A percentile compares a stretch with the other conserved stretches of the same genome.
These are phyloP conservation scores for Neoscelio sp. DNA, from an alignment of 2,888 invertebrate genomes.

Conservation along the genomic window DNA sequence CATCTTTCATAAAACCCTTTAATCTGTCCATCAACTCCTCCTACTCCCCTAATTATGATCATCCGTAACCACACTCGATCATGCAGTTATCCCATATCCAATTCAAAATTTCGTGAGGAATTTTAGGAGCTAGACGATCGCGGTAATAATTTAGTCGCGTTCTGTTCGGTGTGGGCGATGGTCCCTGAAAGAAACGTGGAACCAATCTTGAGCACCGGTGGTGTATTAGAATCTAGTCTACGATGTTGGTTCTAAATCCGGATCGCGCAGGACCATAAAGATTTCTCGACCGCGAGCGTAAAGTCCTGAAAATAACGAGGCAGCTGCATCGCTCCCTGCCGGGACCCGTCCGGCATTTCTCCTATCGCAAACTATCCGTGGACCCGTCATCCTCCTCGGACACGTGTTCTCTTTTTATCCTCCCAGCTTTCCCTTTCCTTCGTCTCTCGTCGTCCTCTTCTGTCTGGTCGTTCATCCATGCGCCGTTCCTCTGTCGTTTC, in stretches of 20 bases:
- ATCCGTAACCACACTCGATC: no score
- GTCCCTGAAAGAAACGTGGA: constrained; percentile 58
- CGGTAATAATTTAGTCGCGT: constrained; percentile 42
- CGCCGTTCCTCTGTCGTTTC: constrained; percentile 60
- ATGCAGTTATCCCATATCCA: no score
- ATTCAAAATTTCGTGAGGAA: constrained; percentile 40
- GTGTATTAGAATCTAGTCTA: constrained; percentile 55
- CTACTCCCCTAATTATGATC: no score
- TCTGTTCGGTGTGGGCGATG: constrained; percentile 54
- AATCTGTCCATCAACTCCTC: no score
- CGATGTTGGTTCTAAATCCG: constrained; percentile 63
- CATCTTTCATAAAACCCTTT: no score
- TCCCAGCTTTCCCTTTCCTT: constrained; percentile 59
- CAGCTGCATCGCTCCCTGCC: constrained; percentile 76
- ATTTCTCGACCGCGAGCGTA: constrained; percentile 67
- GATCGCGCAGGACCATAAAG: constrained; percentile 64
- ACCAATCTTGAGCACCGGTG: constrained; percentile 47
- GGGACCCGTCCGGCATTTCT: constrained; percentile 68
- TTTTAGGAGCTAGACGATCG: constrained; percentile 8
- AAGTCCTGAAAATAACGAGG: constrained; percentile 80
- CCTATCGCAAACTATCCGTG: constrained; percentile 58
- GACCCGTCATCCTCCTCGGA: constrained; percentile 59
- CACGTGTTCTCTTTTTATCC: constrained; percentile 59
- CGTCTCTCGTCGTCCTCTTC: constrained; percentile 48
- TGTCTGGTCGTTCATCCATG: constrained; percentile 55